phyloP scores from a whole-genome alignment of 2,888 invertebrate species.

The Phytoseiulus persimilis region DNA sequence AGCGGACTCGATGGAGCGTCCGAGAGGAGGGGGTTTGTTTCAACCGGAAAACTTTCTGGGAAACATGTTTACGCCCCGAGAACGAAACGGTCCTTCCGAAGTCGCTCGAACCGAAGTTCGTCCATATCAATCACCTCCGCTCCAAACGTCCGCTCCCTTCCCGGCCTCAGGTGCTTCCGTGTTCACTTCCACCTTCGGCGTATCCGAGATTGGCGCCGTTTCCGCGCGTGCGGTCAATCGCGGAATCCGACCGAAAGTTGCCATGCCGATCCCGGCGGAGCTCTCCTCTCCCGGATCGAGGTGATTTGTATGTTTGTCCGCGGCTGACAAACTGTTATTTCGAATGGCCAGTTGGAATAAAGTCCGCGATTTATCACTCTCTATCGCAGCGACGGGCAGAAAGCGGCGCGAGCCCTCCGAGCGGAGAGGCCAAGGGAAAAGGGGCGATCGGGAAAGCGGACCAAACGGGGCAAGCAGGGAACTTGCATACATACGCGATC shows the following conservation, averaged over 20 bases:
- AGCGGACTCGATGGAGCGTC: too few species aligned
- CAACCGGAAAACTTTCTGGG: too few species aligned
- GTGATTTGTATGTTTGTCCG: background rate
- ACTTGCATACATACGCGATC: background rate
- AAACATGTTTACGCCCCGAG: too few species aligned
- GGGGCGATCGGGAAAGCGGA: background rate
- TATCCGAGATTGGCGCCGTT: too few species aligned
- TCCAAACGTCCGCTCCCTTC: too few species aligned
- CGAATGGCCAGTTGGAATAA: background rate
- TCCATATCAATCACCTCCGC: too few species aligned
- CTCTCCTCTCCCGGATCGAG: background rate
- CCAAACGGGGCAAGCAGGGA: background rate
- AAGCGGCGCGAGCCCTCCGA: background rate
- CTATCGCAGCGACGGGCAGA: background rate
- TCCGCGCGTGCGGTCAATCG: background rate
- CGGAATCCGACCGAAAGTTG: background rate
- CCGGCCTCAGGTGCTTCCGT: too few species aligned
- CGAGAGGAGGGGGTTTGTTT: too few species aligned
- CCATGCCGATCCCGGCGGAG: background rate
- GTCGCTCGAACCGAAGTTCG: too few species aligned
- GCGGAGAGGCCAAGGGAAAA: background rate
- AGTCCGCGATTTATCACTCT: background rate
- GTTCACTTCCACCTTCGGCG: too few species aligned
- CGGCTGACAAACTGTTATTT: background rate
- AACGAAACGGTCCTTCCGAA: too few species aligned